Evolutionary conservation across 64 coral and sea anemone species (phyloP), one percentile per base, ranked within the genome.

Genomic region (Hydrozoanthus tunicans): DNA sequence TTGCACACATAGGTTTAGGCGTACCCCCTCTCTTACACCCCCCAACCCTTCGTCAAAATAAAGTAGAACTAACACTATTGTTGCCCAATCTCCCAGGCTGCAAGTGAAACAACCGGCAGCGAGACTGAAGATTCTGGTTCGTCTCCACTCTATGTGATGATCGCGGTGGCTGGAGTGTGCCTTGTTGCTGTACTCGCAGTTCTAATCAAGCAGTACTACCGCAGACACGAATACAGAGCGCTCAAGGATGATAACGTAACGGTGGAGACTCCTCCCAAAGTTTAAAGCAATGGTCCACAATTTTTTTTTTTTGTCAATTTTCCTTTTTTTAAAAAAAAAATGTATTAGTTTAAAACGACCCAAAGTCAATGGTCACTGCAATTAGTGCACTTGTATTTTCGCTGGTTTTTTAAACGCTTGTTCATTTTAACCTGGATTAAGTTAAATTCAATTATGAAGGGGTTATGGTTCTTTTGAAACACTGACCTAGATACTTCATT

Each of bases 131-230:
- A 32, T 7, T 88, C 64, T 64, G n/a, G 62, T 53, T 70, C 84
- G 61, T 17, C 84, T 3, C 53, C 55, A 55, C 56, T 88, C 0
- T 60, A 73, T 26, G 84, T 20, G 9, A 51, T 88, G 3, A 56
- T 56, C 6, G 84, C 55, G 6, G 6, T 74, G 8, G 84, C 10
- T 6, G 84, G 84, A 8, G 84, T 88, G 23, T 88, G 84, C 60
- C 24, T 88, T 55, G 4, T 88, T 59, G 84, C 84, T 59, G 53
- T 27, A 9, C 54, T 88, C n/a, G 84, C 69, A 6, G 68, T 88
- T 1, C 4, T 74, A 9, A 60, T 53, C 5, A 88, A 6, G 12
- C 32, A 3, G 24, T 27, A 62, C 23, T 74, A 62, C 84, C 69
- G 84, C 69, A 74, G 67, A 32, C 68, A 3, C 6, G 9, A 74